Evolutionary conservation across 2,113 vertebrate genomes (phyloP).

Genomic region (Suricata suricatta): DNA sequence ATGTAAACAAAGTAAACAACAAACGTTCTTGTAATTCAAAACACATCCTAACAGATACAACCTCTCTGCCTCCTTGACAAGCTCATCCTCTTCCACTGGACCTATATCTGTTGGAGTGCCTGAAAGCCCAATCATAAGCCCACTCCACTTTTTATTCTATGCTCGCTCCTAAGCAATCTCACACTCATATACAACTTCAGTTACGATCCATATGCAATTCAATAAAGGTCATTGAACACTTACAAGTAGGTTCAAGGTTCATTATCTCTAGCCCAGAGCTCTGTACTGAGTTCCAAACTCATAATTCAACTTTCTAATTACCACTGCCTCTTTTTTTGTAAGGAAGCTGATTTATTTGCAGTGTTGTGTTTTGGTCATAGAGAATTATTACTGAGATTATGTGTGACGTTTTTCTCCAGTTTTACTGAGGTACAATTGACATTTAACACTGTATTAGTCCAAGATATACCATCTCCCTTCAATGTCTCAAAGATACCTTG

Average conservation of each 20-base stretch:
- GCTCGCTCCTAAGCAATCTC: not conserved
- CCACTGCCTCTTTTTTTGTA: not conserved
- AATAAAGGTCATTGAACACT: not conserved
- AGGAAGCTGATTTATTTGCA: not conserved
- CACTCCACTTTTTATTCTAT: not conserved
- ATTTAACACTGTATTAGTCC: not conserved
- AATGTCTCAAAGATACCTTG: not conserved
- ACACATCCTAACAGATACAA: not conserved
- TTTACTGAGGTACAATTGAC: not conserved
- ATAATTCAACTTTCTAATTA: not conserved
- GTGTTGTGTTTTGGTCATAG: not conserved
- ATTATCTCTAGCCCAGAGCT: not conserved
- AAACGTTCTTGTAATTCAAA: not conserved
- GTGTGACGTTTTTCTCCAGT: not conserved
- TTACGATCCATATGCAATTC: not conserved
- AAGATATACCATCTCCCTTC: not conserved
- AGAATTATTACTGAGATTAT: not conserved
- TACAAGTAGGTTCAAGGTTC: not conserved
- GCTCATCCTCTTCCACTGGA: not conserved
- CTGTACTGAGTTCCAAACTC: not conserved
- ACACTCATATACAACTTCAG: not conserved
- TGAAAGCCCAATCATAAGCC: not conserved
- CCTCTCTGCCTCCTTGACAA: not conserved
- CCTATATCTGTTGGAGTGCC: not conserved
- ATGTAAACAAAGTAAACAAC: not conserved